phyloP scores from a whole-genome alignment of 92 coral and sea anemone species.

The Paragorgia papillata region DNA sequence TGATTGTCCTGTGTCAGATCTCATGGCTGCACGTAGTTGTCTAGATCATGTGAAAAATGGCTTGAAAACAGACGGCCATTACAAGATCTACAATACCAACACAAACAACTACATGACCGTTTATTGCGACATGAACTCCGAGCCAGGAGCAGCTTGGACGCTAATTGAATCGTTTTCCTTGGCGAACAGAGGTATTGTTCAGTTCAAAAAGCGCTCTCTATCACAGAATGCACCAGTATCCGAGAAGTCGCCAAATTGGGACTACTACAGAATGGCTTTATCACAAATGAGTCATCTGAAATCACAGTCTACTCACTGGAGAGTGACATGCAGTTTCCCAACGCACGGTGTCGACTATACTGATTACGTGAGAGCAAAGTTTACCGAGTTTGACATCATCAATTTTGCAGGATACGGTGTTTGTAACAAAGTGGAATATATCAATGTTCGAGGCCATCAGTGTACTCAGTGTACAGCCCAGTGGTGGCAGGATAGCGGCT shows the following conservation, averaged over 20 bases:
- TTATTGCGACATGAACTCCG: slow-evolving; percentile 65
- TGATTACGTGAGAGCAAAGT: slow-evolving; percentile 70
- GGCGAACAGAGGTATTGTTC: slow-evolving; percentile 9
- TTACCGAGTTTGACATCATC: slow-evolving; percentile 55
- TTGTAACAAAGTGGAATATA: slow-evolving; percentile 63
- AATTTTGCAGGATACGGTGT: slow-evolving; percentile 27
- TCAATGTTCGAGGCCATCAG: slow-evolving; percentile 28
- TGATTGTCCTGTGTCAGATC: no score
- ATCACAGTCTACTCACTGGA: slow-evolving; percentile 74
- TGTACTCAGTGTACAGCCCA: slow-evolving; percentile 14
- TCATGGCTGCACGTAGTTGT: slow-evolving; percentile 17
- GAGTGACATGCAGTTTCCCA: slow-evolving; percentile 69
- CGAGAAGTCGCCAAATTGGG: slow-evolving; percentile 55
- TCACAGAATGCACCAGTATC: not conserved
- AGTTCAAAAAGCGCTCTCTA: slow-evolving; percentile 2
- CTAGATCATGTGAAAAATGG: slow-evolving; percentile 18
- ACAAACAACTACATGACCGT: slow-evolving; percentile 43
- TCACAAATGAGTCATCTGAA: slow-evolving; percentile 55
- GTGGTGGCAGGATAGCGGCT: slow-evolving; percentile 1
- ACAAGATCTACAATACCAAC: slow-evolving; percentile 42
- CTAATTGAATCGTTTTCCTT: slow-evolving; percentile 63
- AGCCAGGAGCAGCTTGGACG: slow-evolving; percentile 72
- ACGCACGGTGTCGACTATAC: slow-evolving; percentile 51
- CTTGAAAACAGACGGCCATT: slow-evolving; percentile 20
- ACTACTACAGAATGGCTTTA: slow-evolving; percentile 58